A percentile compares a stretch with the other conserved stretches of the same genome.
Evolutionary conservation across 2,888 invertebrate species (phyloP).

Genomic region (Myopa testacea): DNA sequence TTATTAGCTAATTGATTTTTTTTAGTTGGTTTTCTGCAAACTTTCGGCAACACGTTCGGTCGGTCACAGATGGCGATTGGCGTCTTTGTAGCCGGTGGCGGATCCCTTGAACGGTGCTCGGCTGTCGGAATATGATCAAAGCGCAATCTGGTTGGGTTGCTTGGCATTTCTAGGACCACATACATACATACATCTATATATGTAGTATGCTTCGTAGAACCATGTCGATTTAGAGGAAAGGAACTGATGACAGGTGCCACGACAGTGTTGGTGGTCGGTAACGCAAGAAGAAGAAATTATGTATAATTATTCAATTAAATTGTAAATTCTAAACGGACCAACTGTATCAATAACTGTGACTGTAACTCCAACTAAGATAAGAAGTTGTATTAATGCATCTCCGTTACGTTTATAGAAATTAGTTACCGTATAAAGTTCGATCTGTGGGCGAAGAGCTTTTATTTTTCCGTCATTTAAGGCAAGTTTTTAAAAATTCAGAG

Average conservation of each 20-base stretch:
- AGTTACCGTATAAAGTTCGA: too few species aligned
- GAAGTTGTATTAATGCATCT: too few species aligned
- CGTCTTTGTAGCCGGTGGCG: not conserved
- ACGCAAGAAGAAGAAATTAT: too few species aligned
- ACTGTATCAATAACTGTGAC: too few species aligned
- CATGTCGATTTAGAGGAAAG: not conserved
- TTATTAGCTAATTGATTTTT: slow-evolving; percentile 27
- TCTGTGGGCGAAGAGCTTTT: too few species aligned
- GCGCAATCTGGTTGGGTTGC: not conserved
- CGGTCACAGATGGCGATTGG: slow-evolving; percentile 19
- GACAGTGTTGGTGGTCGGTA: not conserved
- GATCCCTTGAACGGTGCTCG: not conserved
- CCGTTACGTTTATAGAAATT: too few species aligned
- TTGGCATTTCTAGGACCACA: not conserved
- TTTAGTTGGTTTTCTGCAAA: slow-evolving; percentile 16
- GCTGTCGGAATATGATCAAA: slow-evolving; percentile 24
- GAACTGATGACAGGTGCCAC: slow-evolving; percentile 29
- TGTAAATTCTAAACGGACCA: too few species aligned
- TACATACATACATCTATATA: too few species aligned
- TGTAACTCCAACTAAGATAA: too few species aligned
- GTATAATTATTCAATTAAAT: not conserved
- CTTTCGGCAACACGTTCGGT: slow-evolving; percentile 2
- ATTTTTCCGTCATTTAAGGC: too few species aligned
- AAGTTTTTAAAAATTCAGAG: too few species aligned
- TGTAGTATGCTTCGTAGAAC: not conserved